phyloP scores from a whole-genome alignment of 2,888 invertebrate species.

The Amblyteles armatorius region DNA sequence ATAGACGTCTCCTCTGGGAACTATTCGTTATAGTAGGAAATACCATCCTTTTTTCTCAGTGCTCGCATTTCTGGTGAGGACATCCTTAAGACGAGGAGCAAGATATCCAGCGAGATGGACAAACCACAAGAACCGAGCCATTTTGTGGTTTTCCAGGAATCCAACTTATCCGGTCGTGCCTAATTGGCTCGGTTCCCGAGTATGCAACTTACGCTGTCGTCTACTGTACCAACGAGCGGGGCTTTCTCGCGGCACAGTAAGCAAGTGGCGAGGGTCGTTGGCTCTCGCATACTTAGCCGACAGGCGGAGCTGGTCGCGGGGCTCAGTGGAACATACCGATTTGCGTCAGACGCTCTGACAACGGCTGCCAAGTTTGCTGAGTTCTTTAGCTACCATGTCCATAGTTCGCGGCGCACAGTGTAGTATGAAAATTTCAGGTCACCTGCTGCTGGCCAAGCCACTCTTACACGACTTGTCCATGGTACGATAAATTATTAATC shows the following conservation, averaged over 20 bases:
- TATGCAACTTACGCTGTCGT: no score
- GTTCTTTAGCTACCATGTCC: background rate
- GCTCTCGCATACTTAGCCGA: slow-evolving; percentile 21
- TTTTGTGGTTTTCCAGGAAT: no score
- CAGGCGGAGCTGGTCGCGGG: background rate
- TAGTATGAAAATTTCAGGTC: background rate
- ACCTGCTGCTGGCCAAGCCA: background rate
- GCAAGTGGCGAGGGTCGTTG: slow-evolving; percentile 31
- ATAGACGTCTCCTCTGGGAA: no score
- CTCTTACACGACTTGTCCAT: background rate
- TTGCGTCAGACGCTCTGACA: slow-evolving; percentile 29
- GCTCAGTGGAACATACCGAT: slow-evolving; percentile 39
- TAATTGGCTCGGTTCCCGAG: no score
- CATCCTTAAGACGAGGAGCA: no score
- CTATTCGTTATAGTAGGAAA: no score
- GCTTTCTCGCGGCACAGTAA: slow-evolving; percentile 28
- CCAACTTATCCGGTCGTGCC: no score
- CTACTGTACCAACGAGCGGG: background rate
- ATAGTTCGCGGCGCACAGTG: background rate
- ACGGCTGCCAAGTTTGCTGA: background rate
- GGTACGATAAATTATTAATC: background rate
- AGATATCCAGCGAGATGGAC: no score
- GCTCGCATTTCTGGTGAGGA: no score
- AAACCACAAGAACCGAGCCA: no score
- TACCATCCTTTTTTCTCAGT: no score